Evolutionary conservation across 2,888 invertebrate species (phyloP), one percentile per base, ranked within the genome.

Genomic region (Helleia helle): DNA sequence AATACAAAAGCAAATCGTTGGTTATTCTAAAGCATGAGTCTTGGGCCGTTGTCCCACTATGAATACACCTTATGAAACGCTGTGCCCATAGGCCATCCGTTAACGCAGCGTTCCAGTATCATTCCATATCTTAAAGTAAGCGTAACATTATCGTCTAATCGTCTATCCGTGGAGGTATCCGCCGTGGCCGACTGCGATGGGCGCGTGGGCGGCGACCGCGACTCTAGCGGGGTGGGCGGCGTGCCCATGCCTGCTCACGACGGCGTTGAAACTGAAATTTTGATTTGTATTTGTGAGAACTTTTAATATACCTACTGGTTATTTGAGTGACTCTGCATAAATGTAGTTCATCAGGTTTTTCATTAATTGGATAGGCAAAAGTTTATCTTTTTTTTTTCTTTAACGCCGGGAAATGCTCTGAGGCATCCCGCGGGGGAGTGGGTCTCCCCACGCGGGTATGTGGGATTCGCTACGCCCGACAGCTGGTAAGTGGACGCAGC

Each of bases 211-310:
- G 1, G 80, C 81, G 5, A 75, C 71, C 8, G 73, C 56, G 1
- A 74, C 62, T 3, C 50, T 52, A 17, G 72, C 86, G 2, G 87
- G 87, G 51, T 88, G 87, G 40, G 77, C 79, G 0, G 87, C 86
- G 45, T 88, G 88, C 1, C 88, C 88, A 47, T 73, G 67, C 56
- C 85, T 81, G 66, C 86, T 87, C 0, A 88, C 88, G 8, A 88
- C 80, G 1, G 88, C 88, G 59, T 88, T 88, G 68, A 88, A 88
- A 42, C 88, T 88, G 38, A n/a, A 22, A 18, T 4, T 4, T 18
- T 18, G n/a, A n/a, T n/a, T n/a, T n/a, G n/a, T n/a, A n/a, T n/a
- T n/a, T n/a, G n/a, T n/a, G n/a, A n/a, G n/a, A n/a, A n/a, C n/a
- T n/a, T n/a, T n/a, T n/a, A n/a, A n/a, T n/a, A n/a, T n/a, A n/a